These are phyloP conservation scores for Aphaenogaster ashmeadi DNA, from an alignment of 1,140 invertebrate genomes.

Conservation along the genomic window DNA sequence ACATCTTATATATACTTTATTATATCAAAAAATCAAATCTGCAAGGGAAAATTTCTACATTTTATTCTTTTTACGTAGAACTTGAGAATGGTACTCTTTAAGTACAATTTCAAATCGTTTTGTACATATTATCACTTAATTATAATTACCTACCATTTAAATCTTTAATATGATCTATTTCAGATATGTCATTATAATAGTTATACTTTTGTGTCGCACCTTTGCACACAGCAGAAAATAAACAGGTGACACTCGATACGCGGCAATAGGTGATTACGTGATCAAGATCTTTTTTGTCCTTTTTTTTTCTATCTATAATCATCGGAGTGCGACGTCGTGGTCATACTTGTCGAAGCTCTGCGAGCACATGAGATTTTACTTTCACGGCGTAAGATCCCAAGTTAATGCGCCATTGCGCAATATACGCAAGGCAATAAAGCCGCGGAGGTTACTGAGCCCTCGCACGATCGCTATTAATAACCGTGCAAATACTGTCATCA, in stretches of 20 bases:
- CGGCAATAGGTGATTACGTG: not conserved
- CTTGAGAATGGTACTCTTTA: too few relatives aligned
- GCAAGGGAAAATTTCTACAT: not conserved
- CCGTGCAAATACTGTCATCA: slow-evolving; percentile 20
- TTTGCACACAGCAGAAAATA: not conserved
- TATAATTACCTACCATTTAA: not conserved
- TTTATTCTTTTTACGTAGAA: not conserved
- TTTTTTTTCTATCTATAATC: not conserved
- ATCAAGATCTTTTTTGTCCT: slow-evolving; percentile 19
- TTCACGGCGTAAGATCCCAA: slow-evolving; percentile 39
- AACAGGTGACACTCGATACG: slow-evolving; percentile 4
- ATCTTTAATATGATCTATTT: not conserved
- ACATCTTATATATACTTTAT: too few relatives aligned
- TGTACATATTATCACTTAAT: not conserved
- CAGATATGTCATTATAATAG: not conserved
- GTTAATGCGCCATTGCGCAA: slow-evolving; percentile 26
- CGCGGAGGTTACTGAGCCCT: slow-evolving; percentile 26
- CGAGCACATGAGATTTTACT: slow-evolving; percentile 23
- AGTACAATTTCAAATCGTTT: not conserved
- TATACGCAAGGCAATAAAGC: slow-evolving; percentile 44
- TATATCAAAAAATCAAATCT: not conserved
- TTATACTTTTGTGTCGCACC: not conserved
- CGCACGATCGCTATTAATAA: slow-evolving; percentile 40
- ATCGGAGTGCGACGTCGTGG: slow-evolving; percentile 10
- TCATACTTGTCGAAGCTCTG: slow-evolving; percentile 28